Percentiles rank a stretch among this genome's conserved stretches.
These are phyloP conservation scores for Bhutanitis thaidina DNA, from an alignment of 2,888 invertebrate genomes.

Conservation along the genomic window DNA sequence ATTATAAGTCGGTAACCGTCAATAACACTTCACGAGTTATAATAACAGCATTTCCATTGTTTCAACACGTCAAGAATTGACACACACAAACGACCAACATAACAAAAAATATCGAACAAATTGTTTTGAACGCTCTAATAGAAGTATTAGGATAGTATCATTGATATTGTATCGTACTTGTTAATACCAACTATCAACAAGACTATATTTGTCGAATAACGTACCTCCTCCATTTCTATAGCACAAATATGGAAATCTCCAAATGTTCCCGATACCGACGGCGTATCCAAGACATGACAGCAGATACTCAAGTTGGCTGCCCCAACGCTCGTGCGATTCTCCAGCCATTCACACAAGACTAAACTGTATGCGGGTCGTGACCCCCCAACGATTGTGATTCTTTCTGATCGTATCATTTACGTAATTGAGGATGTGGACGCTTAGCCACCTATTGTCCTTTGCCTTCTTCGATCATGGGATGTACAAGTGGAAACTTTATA, in stretches of 20 bases:
- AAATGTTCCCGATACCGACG: conserved; percentile 91
- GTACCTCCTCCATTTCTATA: conserved; percentile 92
- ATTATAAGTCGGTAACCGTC: no score
- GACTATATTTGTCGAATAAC: conserved; percentile 27
- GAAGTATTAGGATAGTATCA: no score
- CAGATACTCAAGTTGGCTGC: conserved; percentile 87
- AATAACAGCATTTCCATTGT: no score
- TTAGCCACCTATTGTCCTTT: conserved; percentile 26
- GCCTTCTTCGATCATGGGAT: background rate
- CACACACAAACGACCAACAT: no score
- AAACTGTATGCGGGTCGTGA: conserved; percentile 29
- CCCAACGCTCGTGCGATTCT: conserved; percentile 83
- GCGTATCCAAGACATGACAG: conserved; percentile 91
- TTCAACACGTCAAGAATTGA: no score
- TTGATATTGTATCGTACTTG: no score
- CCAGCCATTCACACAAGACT: conserved; percentile 46
- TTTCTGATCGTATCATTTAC: conserved; percentile 26
- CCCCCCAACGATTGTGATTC: conserved; percentile 25
- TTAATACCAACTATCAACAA: no score
- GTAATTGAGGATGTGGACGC: conserved; percentile 49
- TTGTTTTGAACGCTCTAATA: no score
- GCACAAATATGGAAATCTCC: conserved; percentile 92
- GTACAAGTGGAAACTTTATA: background rate
- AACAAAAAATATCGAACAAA: no score
- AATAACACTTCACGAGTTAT: no score